phyloP scores from a whole-genome alignment of 2,113 vertebrate genomes.

The Pelvicachromis taeniatus region DNA sequence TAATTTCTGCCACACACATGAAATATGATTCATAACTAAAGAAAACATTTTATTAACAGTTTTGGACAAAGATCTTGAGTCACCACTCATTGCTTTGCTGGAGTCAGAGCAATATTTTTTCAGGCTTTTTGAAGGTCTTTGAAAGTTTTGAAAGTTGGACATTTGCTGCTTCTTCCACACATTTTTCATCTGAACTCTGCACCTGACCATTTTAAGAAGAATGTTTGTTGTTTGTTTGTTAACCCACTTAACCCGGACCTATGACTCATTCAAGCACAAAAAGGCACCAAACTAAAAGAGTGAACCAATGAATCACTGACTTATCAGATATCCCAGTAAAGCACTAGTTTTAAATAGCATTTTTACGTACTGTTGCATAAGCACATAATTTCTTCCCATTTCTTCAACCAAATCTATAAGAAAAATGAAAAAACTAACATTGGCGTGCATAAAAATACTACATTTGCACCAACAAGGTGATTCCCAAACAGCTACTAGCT shows the following conservation, averaged over 20 bases:
- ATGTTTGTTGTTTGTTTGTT: not conserved
- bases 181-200: not conserved
- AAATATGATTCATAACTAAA: not conserved
- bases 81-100: not conserved
- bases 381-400: not conserved
- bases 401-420: not conserved
- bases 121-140: not conserved
- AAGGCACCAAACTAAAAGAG: not conserved
- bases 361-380: not conserved
- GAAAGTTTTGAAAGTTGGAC: not conserved
- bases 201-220: not conserved
- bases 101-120: not conserved
- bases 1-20: not conserved
- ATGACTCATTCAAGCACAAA: not conserved
- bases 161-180: not conserved
- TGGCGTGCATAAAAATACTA: not conserved
- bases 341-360: not conserved
- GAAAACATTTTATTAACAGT: not conserved
- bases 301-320: not conserved
- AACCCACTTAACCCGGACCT: not conserved
- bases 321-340: not conserved
- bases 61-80: not conserved
- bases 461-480: not conserved
- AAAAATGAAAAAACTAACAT: not conserved
- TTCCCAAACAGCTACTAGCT: not conserved